Conservation (phyloP, 2,888 invertebrate genomes). For the Stenichneumon culpator region DNA sequence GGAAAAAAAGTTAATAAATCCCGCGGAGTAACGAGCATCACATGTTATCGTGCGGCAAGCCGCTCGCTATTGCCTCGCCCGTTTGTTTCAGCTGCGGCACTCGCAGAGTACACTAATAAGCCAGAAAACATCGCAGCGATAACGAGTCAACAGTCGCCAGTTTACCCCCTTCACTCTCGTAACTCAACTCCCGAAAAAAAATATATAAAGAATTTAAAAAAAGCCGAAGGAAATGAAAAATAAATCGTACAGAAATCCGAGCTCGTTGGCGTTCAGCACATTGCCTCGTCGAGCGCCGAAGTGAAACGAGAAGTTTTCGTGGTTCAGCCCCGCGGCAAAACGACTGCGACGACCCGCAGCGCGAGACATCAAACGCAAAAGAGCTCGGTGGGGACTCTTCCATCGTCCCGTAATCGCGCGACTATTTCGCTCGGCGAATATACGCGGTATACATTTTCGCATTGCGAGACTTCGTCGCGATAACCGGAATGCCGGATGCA, state of each 20-base stretch:
- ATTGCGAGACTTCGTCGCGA: constrained; percentile 60
- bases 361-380: constrained; percentile 63
- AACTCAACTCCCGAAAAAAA: constrained; percentile 32
- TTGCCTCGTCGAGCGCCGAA: constrained; percentile 37
- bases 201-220: constrained; percentile 24
- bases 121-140: constrained; percentile 48
- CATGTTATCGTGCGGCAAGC: constrained; percentile 18
- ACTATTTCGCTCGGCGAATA: constrained; percentile 56
- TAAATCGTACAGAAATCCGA: constrained; percentile 37
- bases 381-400: constrained; percentile 47
- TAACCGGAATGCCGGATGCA: constrained; percentile 67
- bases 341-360: constrained; percentile 19
- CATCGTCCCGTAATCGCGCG: constrained; percentile 61
- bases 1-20: background rate
- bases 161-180: constrained; percentile 28
- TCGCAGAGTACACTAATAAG: constrained; percentile 38
- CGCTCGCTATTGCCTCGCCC: constrained; percentile 4
- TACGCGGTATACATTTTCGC: constrained; percentile 42
- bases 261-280: constrained; percentile 31
- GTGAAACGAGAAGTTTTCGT: constrained; percentile 41
- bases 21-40: background rate
- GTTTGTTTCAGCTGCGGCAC: constrained; percentile 21
- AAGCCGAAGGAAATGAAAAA: constrained; percentile 3
- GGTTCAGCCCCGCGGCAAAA: constrained; percentile 26
- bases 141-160: constrained; percentile 54